Conservation (phyloP, 2,888 invertebrate genomes). For the Gasteruption jaculator region DNA sequence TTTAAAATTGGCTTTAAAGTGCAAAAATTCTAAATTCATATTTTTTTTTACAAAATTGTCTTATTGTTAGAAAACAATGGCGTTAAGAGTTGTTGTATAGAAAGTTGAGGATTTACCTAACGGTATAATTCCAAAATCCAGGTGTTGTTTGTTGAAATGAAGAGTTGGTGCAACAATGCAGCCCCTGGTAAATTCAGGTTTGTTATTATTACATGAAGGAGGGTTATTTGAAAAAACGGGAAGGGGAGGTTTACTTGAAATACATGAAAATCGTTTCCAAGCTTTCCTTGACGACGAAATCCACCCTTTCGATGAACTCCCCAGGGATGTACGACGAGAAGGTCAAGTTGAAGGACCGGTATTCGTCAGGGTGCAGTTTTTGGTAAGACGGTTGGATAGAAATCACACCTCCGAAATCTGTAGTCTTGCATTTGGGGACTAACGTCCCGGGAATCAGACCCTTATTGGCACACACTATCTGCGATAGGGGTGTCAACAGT, state of each 20-base stretch:
- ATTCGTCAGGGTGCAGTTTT: constrained; percentile 54
- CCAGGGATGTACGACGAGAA: constrained; percentile 60
- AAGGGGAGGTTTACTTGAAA: constrained; percentile 54
- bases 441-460: constrained; percentile 62
- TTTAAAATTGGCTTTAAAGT: too few relatives aligned
- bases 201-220: background rate
- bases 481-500: constrained; percentile 5
- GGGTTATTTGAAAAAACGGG: constrained; percentile 3
- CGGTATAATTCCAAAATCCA: constrained; percentile 59
- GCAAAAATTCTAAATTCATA: too few relatives aligned
- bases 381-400: constrained; percentile 53
- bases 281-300: constrained; percentile 60
- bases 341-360: constrained; percentile 55
- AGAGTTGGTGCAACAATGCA: constrained; percentile 60
- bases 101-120: too few relatives aligned
- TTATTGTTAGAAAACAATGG: too few relatives aligned
- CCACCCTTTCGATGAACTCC: constrained; percentile 60
- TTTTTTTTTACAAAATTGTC: too few relatives aligned
- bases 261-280: constrained; percentile 56
- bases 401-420: constrained; percentile 59
- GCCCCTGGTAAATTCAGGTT: constrained; percentile 54
- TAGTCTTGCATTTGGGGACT: constrained; percentile 50
- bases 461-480: constrained; percentile 41
- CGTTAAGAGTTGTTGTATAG: too few relatives aligned
- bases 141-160: constrained; percentile 53